These are phyloP conservation scores for Heterotilapia buettikoferi DNA, from an alignment of 2,113 vertebrate species.

Conservation along the genomic window DNA sequence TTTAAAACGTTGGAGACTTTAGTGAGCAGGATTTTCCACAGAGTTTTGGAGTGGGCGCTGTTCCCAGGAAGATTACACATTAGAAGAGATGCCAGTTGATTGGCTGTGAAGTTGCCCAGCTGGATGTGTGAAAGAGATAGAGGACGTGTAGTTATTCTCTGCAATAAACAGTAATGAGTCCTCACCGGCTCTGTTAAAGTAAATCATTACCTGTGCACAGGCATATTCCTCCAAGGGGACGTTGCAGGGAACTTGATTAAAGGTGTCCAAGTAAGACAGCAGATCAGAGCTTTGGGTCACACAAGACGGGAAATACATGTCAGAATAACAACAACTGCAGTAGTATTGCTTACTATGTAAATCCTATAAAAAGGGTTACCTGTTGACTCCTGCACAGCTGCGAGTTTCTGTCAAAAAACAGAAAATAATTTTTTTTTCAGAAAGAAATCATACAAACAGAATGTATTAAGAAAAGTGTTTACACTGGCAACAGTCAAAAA, in stretches of 20 bases:
- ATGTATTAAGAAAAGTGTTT: background rate
- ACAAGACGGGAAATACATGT: background rate
- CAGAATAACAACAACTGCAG: background rate
- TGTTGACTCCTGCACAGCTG: constrained; percentile 45
- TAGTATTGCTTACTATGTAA: background rate
- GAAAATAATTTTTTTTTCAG: background rate
- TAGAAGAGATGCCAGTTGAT: constrained; percentile 54
- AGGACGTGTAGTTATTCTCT: background rate
- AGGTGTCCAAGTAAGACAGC: background rate
- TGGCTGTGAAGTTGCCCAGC: constrained; percentile 50
- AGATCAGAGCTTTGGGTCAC: constrained; percentile 40
- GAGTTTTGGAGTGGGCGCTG: constrained; percentile 29
- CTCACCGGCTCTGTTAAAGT: background rate
- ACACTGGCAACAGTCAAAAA: background rate
- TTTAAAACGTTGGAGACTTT: constrained; percentile 44
- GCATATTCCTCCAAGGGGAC: constrained; percentile 54
- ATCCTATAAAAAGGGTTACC: constrained; percentile 16
- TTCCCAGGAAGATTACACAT: constrained; percentile 50
- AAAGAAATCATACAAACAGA: background rate
- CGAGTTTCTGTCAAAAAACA: constrained; percentile 28
- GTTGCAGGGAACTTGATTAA: constrained; percentile 20
- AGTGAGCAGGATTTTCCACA: constrained; percentile 66
- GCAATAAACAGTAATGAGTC: background rate
- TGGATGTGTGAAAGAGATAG: background rate
- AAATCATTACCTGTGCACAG: constrained; percentile 52